These are phyloP conservation scores for Apolygus lucorum DNA, from an alignment of 1,140 invertebrate species.

Conservation along the genomic window DNA sequence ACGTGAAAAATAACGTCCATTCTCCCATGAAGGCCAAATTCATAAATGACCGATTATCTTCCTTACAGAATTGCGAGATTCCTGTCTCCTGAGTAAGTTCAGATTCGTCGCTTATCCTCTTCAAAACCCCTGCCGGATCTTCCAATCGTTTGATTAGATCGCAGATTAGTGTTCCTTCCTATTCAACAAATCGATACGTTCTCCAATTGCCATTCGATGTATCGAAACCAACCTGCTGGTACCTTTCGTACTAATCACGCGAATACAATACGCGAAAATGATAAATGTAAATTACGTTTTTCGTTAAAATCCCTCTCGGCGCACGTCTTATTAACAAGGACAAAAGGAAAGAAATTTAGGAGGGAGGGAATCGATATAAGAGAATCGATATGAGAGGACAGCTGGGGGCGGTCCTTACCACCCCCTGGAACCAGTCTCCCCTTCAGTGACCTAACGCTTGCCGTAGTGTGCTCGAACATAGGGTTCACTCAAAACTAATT, in stretches of 20 bases:
- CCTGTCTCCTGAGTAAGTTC: no score
- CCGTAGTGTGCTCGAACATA: constrained; percentile 4
- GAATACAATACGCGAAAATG: no score
- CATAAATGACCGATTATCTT: no score
- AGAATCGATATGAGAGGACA: background rate
- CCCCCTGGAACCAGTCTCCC: background rate
- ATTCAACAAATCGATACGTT: background rate
- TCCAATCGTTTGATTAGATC: background rate
- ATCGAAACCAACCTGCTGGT: background rate
- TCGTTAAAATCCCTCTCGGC: background rate
- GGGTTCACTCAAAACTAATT: constrained; percentile 1
- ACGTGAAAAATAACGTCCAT: no score
- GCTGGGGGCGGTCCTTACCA: background rate
- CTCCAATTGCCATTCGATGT: background rate
- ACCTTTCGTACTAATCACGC: background rate
- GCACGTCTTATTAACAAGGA: background rate
- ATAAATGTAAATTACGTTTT: no score
- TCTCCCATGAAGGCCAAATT: no score
- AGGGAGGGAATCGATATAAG: background rate
- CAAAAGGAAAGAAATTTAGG: background rate
- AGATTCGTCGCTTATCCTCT: no score
- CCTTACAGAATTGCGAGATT: no score
- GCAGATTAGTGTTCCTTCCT: background rate
- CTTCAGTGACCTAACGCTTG: constrained; percentile 4
- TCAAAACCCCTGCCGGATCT: no score